Conservation (phyloP, 1,140 invertebrate genomes). For the Bathynomus jamesi region DNA sequence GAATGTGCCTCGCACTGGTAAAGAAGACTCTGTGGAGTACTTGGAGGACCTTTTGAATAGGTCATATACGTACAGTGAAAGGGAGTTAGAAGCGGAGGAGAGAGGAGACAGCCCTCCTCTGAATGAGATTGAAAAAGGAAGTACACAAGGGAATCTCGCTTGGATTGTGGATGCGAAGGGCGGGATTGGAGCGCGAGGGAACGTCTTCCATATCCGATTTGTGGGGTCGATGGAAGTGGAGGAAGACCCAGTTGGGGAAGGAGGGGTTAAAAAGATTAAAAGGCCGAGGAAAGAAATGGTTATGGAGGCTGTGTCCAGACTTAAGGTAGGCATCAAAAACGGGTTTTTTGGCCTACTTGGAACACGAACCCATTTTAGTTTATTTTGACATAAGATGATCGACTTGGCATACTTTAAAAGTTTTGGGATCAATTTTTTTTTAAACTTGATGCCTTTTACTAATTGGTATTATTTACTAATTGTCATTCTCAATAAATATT, state of each 20-base stretch:
- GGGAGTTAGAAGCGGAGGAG: conserved; percentile 37
- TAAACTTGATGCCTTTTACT: too few species aligned
- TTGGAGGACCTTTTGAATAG: background rate
- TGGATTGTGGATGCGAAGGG: conserved; percentile 22
- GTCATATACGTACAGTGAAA: background rate
- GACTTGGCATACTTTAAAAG: too few species aligned
- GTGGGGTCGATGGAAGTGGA: conserved; percentile 76
- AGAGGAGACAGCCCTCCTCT: conserved; percentile 29
- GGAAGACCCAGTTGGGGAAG: conserved; percentile 48
- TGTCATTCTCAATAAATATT: too few species aligned
- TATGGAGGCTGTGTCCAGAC: conserved; percentile 91
- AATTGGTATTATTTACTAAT: too few species aligned
- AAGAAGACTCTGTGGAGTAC: conserved; percentile 21
- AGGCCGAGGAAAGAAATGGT: conserved; percentile 83
- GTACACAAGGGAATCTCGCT: conserved; percentile 9
- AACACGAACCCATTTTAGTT: background rate
- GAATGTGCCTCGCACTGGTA: background rate
- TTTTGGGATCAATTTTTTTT: too few species aligned
- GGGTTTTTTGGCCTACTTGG: conserved; percentile 18
- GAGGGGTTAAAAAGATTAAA: conserved; percentile 58
- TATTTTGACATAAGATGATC: too few species aligned
- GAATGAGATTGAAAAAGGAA: background rate
- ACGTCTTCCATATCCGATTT: conserved; percentile 70
- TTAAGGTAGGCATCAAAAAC: conserved; percentile 78
- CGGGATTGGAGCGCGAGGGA: conserved; percentile 49